Percentiles rank a stretch among this genome's conserved stretches.
These are phyloP conservation scores for Drosophila diplacantha DNA, from an alignment of 2,888 invertebrate species.

Conservation along the genomic window DNA sequence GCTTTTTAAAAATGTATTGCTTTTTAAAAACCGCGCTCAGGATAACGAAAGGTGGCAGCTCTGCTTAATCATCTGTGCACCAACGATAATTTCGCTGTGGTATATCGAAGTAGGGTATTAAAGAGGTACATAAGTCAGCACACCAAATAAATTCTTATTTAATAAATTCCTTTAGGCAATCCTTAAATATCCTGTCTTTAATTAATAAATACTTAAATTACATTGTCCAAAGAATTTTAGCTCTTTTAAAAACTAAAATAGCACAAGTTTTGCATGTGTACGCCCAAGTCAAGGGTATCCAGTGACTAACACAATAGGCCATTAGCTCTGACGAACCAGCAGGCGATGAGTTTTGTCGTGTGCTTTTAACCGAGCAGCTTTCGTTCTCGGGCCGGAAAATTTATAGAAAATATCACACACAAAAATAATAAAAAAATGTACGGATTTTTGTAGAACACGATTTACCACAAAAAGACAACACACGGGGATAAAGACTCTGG, in stretches of 20 bases:
- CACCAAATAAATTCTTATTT: neutral
- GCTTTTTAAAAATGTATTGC: neutral
- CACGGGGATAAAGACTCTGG: conserved; percentile 30
- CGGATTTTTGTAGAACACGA: conserved; percentile 46
- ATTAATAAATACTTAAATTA: neutral
- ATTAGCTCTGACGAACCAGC: conserved; percentile 23
- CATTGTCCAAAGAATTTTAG: neutral
- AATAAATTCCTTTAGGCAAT: accelerated
- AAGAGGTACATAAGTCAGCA: neutral
- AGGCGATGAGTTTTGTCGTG: conserved; percentile 52
- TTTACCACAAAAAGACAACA: conserved; percentile 31
- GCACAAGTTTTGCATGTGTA: no score
- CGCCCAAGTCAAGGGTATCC: conserved; percentile 1
- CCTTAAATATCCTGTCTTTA: neutral
- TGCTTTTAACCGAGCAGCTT: conserved; percentile 46
- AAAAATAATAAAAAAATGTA: conserved; percentile 53
- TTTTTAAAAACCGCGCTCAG: conserved; percentile 3
- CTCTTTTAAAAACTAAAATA: accelerated
- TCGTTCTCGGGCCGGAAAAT: conserved; percentile 57
- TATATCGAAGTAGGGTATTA: conserved; percentile 15
- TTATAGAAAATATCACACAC: conserved; percentile 56
- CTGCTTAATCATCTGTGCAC: conserved; percentile 4
- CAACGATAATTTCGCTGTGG: conserved; percentile 9
- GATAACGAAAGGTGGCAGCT: neutral
- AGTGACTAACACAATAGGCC: neutral